phyloP scores from a whole-genome alignment of 2,888 invertebrate genomes.

The Ditylenchus weischeri region DNA sequence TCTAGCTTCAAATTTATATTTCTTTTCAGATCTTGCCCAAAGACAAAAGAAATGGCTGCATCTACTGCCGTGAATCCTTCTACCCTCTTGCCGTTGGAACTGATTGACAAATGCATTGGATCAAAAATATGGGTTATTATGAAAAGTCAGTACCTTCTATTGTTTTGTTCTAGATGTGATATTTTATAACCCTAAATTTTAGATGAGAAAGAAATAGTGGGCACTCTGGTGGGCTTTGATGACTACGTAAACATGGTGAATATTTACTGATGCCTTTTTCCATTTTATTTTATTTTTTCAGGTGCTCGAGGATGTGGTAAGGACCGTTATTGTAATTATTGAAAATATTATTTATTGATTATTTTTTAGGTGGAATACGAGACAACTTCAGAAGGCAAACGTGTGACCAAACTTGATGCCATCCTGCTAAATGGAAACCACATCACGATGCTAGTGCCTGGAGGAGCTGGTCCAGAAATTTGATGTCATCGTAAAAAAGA shows the following conservation, averaged over 20 bases:
- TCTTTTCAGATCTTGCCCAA: too few species aligned
- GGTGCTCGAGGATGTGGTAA: conserved; percentile 14
- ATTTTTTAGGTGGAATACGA: conserved; percentile 65
- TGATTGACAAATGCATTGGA: conserved; percentile 99
- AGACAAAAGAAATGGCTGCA: conserved; percentile 12
- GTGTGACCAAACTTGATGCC: conserved; percentile 89
- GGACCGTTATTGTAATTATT: background rate
- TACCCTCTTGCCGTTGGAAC: conserved; percentile 68
- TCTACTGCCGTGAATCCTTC: conserved; percentile 38
- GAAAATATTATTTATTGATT: too few species aligned
- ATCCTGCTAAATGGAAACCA: conserved; percentile 97
- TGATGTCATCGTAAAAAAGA: conserved; percentile 16
- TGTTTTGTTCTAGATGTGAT: background rate
- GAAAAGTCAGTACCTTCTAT: conserved; percentile 71
- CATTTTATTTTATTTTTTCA: too few species aligned
- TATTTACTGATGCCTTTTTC: background rate
- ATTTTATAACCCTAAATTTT: conserved; percentile 11
- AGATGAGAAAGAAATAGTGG: conserved; percentile 93
- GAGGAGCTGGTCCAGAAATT: conserved; percentile 56
- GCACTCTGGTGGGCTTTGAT: conserved; percentile 75
- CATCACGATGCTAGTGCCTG: conserved; percentile 77
- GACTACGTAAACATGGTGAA: conserved; percentile 56
- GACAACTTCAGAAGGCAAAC: conserved; percentile 88
- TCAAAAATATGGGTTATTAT: conserved; percentile 98
- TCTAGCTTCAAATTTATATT: too few species aligned